A percentile compares a stretch with the other conserved stretches of the same genome.
Evolutionary conservation across 2,113 vertebrate genomes (phyloP).

Genomic region (Carassius carassius): DNA sequence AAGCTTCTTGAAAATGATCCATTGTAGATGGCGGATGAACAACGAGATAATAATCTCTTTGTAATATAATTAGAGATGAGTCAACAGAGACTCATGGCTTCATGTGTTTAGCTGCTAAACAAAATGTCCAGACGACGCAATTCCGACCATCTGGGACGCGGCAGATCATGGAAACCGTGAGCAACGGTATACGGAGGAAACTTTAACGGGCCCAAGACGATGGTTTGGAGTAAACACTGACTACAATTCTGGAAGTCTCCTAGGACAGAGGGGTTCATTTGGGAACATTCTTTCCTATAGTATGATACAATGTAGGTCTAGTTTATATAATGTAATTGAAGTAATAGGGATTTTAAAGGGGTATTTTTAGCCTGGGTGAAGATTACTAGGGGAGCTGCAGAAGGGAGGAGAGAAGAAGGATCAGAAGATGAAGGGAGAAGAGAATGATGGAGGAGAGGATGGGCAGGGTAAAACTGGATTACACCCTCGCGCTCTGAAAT

Average conservation of each 20-base stretch:
- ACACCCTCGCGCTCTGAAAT: conserved; percentile 46
- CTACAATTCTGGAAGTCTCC: neutral
- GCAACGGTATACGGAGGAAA: conserved; percentile 15
- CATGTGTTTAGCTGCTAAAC: conserved; percentile 36
- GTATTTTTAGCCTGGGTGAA: conserved; percentile 22
- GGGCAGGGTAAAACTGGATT: conserved; percentile 42
- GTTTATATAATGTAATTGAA: conserved; percentile 19
- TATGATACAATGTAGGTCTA: neutral
- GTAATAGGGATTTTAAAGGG: neutral
- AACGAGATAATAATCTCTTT: conserved; percentile 16
- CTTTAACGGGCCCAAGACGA: neutral
- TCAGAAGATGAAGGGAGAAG: conserved; percentile 26
- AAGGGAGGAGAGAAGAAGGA: neutral
- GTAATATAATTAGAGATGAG: conserved; percentile 24
- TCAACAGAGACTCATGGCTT: conserved; percentile 38
- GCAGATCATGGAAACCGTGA: conserved; percentile 34
- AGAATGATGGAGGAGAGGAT: conserved; percentile 13
- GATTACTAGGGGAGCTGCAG: conserved; percentile 6
- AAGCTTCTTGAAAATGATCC: conserved; percentile 19
- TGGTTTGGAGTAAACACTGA: neutral
- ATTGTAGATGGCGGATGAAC: neutral
- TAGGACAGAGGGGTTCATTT: neutral
- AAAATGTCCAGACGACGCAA: conserved; percentile 25
- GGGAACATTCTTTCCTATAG: neutral
- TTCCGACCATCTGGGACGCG: conserved; percentile 47